A percentile compares a stretch with the other conserved stretches of the same genome.
Evolutionary conservation across 2,797 vertebrate genomes (phyloP).

Genomic region (Scolopax bukidnonensis): DNA sequence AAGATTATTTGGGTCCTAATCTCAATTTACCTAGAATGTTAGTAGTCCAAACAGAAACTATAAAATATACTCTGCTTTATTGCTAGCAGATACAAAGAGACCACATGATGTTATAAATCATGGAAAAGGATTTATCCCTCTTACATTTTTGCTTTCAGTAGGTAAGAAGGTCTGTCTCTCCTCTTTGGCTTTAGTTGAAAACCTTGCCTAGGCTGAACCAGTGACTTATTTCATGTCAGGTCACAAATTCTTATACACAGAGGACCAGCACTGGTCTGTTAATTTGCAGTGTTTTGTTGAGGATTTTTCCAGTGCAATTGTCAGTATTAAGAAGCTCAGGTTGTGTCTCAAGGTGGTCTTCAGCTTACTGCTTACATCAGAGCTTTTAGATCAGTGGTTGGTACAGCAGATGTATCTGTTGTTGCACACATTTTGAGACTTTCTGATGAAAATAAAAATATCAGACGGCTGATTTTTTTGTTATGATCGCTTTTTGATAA

Average conservation of each 20-base stretch:
- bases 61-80: neutral
- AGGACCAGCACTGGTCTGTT: neutral
- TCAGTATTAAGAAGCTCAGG: neutral
- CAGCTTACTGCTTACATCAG: neutral
- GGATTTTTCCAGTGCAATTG: neutral
- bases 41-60: neutral
- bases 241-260: neutral
- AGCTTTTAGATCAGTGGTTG: neutral
- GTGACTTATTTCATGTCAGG: neutral
- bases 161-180: neutral
- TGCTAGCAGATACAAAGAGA: neutral
- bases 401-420: neutral
- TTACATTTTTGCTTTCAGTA: neutral
- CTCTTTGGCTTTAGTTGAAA: neutral
- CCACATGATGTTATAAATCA: neutral
- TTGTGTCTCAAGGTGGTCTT: neutral
- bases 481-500: neutral
- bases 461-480: neutral
- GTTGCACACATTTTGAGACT: neutral
- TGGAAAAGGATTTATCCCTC: neutral
- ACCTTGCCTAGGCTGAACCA: neutral
- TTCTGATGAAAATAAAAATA: neutral
- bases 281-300: neutral
- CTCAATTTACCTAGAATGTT: neutral
- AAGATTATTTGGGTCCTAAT: slow-evolving; percentile 5